These are phyloP conservation scores for Muntiacus muntjak DNA, from an alignment of 2,113 vertebrate genomes.

Conservation along the genomic window DNA sequence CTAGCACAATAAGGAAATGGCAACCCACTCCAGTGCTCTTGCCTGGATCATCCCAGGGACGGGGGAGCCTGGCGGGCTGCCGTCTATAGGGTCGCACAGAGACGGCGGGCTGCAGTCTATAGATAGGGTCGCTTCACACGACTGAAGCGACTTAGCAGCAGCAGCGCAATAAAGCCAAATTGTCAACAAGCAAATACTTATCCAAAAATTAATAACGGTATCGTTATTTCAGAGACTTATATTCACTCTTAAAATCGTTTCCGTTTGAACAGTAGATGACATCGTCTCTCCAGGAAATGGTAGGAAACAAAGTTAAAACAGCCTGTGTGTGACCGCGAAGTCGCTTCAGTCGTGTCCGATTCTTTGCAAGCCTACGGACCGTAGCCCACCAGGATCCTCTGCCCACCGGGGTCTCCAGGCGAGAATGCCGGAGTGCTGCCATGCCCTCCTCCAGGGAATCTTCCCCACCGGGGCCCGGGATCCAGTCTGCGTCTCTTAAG, in stretches of 20 bases:
- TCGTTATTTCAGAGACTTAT: not conserved
- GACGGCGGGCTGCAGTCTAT: too few relatives aligned
- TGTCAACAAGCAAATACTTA: not conserved
- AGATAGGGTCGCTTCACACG: too few relatives aligned
- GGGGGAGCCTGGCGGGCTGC: too few relatives aligned
- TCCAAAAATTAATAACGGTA: not conserved
- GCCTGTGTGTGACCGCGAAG: not conserved
- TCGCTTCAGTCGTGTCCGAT: not conserved
- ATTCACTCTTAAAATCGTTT: not conserved
- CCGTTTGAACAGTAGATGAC: not conserved
- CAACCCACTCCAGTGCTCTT: too few relatives aligned
- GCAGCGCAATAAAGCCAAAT: not conserved
- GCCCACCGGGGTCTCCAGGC: not conserved
- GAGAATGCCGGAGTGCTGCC: not conserved
- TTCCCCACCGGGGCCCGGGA: not conserved
- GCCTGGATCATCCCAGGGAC: too few relatives aligned
- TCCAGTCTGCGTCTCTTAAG: not conserved
- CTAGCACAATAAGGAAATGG: not conserved
- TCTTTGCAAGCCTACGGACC: not conserved
- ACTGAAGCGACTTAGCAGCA: too few relatives aligned
- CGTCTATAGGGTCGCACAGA: too few relatives aligned
- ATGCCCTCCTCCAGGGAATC: not conserved
- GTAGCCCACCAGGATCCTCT: not conserved
- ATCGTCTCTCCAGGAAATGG: not conserved
- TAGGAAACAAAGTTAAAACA: not conserved